Evolutionary conservation across 92 coral and sea anemone genomes (phyloP), one percentile per base, ranked within the genome.

Genomic region (Epizoanthus rinbou): DNA sequence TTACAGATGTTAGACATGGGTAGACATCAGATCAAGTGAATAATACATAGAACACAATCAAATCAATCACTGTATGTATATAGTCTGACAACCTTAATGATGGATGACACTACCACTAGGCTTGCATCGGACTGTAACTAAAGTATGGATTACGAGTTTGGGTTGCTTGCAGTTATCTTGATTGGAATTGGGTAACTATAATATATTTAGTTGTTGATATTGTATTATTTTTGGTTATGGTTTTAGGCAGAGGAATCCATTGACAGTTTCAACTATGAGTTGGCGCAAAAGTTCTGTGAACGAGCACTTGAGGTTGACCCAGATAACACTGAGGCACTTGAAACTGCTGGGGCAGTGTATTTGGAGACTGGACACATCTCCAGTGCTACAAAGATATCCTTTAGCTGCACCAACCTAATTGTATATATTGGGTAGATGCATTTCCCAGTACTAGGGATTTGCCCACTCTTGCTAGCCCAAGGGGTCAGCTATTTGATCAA

Each of bases 201-300:
- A 37, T 17, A n/a, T 37, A 9, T 33, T n/a, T 1, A 4, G 5
- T 15, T 52, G 19, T 25, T 16, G 19, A 6, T 18, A 11, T 14
- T 14, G 3, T 16, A 39, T 33, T 33, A 37, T 76, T 66, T 11
- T 16, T 25, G 54, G 14, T 64, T 22, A 14, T 53, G 7, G 53
- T 82, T 69, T 16, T 31, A 95, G 99, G 95, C 92, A 17, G 94
- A 96, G 60, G 98, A 94, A 62, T 88, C 88, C 63, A 82, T 94
- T 86, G 99, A 92, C 71, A 85, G 88, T 78, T 93, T 96, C 50
- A 92, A 94, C 69, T 96, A 84, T 94, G 97, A 94, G 58, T 82
- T 96, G 74, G 99, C 99, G 15, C 86, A 94, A 71, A 96, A 90
- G 84, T 94, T 96, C 86, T 94, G 96, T 78, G 90, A 90, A 66